Evolutionary conservation across 1,140 invertebrate genomes (phyloP).

Genomic region (Drosophila ananassae): DNA sequence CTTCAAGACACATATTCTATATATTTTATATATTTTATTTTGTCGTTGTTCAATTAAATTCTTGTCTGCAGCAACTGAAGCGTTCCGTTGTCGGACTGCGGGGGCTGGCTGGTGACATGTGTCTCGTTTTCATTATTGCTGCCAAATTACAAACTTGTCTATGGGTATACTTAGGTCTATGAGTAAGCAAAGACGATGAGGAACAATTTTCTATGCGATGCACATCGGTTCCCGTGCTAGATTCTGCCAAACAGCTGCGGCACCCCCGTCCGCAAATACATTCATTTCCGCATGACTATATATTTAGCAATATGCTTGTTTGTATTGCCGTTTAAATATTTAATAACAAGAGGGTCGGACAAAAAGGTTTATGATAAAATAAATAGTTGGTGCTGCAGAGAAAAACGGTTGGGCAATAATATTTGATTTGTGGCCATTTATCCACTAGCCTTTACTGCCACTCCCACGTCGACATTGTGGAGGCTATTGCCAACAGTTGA

Average conservation of each 20-base stretch:
- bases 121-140: conserved; percentile 48
- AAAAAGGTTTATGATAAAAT: conserved; percentile 51
- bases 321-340: conserved; percentile 63
- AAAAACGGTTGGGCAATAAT: conserved; percentile 57
- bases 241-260: conserved; percentile 46
- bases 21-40: conserved; percentile 2
- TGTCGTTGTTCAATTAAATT: conserved; percentile 31
- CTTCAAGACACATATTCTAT: not conserved
- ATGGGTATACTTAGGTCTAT: conserved; percentile 29
- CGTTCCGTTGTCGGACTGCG: conserved; percentile 17
- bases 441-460: conserved; percentile 14
- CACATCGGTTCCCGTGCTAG: conserved; percentile 42
- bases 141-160: conserved; percentile 53
- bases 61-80: conserved; percentile 12
- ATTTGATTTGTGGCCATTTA: conserved; percentile 72
- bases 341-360: conserved; percentile 48
- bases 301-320: conserved; percentile 46
- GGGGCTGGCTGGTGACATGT: conserved; percentile 36
- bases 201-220: conserved; percentile 32
- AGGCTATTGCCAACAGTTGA: conserved; percentile 56
- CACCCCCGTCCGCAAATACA: conserved; percentile 35
- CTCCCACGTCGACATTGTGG: conserved; percentile 21
- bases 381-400: conserved; percentile 41
- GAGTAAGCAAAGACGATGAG: conserved; percentile 31
- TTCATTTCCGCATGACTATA: conserved; percentile 70